Base-by-base conservation (phyloP, 2,797 vertebrate species). In the Ibycter americanus region DNA sequence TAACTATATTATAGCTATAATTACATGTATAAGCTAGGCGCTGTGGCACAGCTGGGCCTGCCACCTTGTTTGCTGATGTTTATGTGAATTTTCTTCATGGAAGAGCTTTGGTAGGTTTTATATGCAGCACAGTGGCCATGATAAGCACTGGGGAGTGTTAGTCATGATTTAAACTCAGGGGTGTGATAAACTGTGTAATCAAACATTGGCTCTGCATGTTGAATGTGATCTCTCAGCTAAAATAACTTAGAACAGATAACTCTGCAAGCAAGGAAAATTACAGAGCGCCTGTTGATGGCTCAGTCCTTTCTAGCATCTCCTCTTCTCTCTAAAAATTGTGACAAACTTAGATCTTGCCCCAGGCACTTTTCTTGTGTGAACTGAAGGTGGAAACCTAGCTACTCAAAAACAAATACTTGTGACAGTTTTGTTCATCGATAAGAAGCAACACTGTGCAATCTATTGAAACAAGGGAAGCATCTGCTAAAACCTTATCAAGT, bases 151-250 rank as follows among this genome's bases (percentile, higher is more conserved):
- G 74, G 79, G 91, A 94, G 89, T 72, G 68, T 91, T 86, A 71
- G 19, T 94, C 55, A 83, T 93, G 72, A 95, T 96, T 95, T 97
- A 95, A 95, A 88, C 95, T 88, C 89, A 73, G 46, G 58, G 68
- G 62, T 94, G 85, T 95, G 95, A 96, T 95, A 90, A 94, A 88
- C 76, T 81, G 38, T 17, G 9, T 51, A 95, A 96, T 96, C 79
- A 88, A 55, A 91, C 63, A 59, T 85, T 40, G 26, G 61, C 68
- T 95, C 54, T 91, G 84, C 54, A 20, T 51, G 52, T 74, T 72
- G 77, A 88, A 66, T 52, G 42, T 47, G 65, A 72, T 84, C 19
- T 86, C 61, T 66, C 40, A 86, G 79, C 46, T 76, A 62, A 94
- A 91, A 61, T 54, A 91, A 44, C 46, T 61, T 22, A 7, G 65